Base-by-base conservation (phyloP, 2,113 vertebrate genomes). In the Osmerus mordax region DNA sequence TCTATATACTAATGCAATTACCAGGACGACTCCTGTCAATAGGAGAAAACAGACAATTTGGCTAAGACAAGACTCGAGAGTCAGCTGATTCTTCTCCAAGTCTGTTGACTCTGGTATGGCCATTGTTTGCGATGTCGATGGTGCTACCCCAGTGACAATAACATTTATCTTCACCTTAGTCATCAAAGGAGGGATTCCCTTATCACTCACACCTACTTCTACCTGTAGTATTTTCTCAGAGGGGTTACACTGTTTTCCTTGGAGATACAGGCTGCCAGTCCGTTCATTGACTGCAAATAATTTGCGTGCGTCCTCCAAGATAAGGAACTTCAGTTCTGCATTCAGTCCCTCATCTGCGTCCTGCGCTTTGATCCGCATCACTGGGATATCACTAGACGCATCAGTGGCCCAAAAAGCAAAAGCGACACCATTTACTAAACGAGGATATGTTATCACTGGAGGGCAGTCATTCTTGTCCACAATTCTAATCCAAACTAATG, bases 391-490 rank as follows among this genome's bases (percentile, higher is more conserved):
- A 14, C 7, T 73, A 62, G 59, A 68, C 66, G 80, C 16, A 25
- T 29, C 19, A 54, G 47, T 12, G 11, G 11, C 18, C 68, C 41
- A 23, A 41, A 63, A 70, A 19, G 65, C 19, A 79, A 72, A 77
- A 62, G 62, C 59, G 60, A 59, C 68, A 65, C 51, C 71, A 75
- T 76, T 29, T 63, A 32, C 47, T 32, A 74, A 81, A 82, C 71
- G 67, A 76, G 64, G 59, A 72, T 70, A 69, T 74, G 69, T 68
- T 72, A 79, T 77, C 69, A 59, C 64, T 60, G 91, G 89, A 4
- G 90, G 81, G 51, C 94, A 93, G 74, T 94, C 92, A 0, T 94
- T 93, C 78, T 93, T 92, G 74, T 94, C 90, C 73, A 92, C 87
- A 74, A 96, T 90, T 58, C 89, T 85, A 67, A 93, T 89, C 68